These are phyloP conservation scores for Camponotus fellah DNA, from an alignment of 2,888 invertebrate genomes.

Conservation along the genomic window DNA sequence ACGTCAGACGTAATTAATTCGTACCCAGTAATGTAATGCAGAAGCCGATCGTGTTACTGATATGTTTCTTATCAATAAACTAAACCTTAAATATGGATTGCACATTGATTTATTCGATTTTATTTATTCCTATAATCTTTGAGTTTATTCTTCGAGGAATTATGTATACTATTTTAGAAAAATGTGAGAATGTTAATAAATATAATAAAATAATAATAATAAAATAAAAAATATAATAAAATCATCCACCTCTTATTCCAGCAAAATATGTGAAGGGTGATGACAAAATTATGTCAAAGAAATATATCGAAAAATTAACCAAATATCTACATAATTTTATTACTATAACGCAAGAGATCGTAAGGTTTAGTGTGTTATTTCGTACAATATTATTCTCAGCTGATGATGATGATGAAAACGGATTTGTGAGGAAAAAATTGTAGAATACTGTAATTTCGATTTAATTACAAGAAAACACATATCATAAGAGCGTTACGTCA, in stretches of 20 bases:
- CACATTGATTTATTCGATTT: neutral
- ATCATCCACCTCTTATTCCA: neutral
- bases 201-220: too few relatives aligned
- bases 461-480: slow-evolving; percentile 41
- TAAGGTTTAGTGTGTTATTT: slow-evolving; percentile 4
- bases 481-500: neutral
- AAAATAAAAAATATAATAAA: too few relatives aligned
- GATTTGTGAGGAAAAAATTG: neutral
- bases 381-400: neutral
- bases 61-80: slow-evolving; percentile 55
- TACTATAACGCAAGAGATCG: neutral
- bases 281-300: neutral
- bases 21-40: slow-evolving; percentile 56
- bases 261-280: neutral
- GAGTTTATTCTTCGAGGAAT: neutral
- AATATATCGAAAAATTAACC: neutral
- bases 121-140: neutral
- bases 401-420: neutral
- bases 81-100: slow-evolving; percentile 44
- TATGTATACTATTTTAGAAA: neutral
- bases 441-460: slow-evolving; percentile 15
- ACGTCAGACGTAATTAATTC: slow-evolving; percentile 55
- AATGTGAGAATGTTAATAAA: slow-evolving; percentile 12
- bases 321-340: slow-evolving; percentile 4
- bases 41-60: slow-evolving; percentile 44